phyloP scores from a whole-genome alignment of 2,888 invertebrate genomes.

The Sarcophaga variegata region DNA sequence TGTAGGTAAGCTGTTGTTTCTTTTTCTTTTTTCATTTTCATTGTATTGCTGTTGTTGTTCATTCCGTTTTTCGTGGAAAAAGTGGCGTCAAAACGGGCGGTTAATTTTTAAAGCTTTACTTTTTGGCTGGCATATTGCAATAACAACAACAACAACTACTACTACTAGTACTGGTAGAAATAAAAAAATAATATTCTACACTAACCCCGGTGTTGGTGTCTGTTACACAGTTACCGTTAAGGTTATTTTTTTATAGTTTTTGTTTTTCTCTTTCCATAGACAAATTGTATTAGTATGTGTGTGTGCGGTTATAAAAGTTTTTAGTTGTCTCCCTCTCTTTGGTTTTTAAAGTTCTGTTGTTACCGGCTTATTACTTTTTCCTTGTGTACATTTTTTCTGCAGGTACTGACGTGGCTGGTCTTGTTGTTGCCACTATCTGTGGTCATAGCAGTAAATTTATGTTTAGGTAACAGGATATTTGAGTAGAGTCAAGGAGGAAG shows the following conservation, averaged over 20 bases:
- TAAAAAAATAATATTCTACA: background rate
- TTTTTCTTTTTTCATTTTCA: background rate
- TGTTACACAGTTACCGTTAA: conserved; percentile 25
- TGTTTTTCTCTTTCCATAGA: background rate
- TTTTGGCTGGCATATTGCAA: conserved; percentile 8
- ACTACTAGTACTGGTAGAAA: no score
- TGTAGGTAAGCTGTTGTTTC: background rate
- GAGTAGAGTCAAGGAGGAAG: background rate
- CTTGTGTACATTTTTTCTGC: conserved; percentile 3
- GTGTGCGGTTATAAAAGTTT: conserved; percentile 18
- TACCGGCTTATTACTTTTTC: conserved; percentile 60
- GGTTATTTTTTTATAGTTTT: conserved; percentile 26
- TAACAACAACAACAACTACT: background rate
- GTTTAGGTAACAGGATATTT: conserved; percentile 61
- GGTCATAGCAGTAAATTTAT: conserved; percentile 55
- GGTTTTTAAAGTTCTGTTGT: conserved; percentile 12
- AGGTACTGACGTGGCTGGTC: background rate
- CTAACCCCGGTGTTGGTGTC: conserved; percentile 34
- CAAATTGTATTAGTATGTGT: conserved; percentile 3
- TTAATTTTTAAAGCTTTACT: conserved; percentile 42
- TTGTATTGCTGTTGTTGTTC: no score
- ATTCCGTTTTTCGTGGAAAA: conserved; percentile 34
- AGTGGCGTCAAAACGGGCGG: conserved; percentile 63
- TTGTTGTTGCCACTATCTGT: conserved; percentile 28
- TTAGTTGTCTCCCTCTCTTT: background rate